Percentiles rank a stretch among this genome's conserved stretches.
Evolutionary conservation across 2,888 invertebrate genomes (phyloP).

Genomic region (Phalera bucephala): DNA sequence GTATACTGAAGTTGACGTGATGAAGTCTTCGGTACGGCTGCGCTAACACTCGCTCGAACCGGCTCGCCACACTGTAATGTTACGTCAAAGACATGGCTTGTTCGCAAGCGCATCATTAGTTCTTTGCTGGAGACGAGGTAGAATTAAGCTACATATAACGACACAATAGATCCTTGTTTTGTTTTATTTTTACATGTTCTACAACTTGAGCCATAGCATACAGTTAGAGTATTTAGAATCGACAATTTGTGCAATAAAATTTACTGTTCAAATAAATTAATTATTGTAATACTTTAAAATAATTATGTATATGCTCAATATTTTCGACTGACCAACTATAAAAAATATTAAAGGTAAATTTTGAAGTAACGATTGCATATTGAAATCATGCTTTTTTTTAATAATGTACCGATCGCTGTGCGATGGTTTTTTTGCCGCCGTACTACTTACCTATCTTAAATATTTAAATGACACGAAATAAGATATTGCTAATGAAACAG

Average conservation of each 20-base stretch:
- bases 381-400: slow-evolving; percentile 43
- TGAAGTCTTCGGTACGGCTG: too few relatives aligned
- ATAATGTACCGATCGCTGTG: too few relatives aligned
- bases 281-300: slow-evolving; percentile 52
- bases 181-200: slow-evolving; percentile 47
- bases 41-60: background rate
- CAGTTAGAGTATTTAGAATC: slow-evolving; percentile 61
- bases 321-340: slow-evolving; percentile 81
- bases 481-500: slow-evolving; percentile 12
- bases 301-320: slow-evolving; percentile 70
- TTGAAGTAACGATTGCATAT: slow-evolving; percentile 37
- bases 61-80: slow-evolving; percentile 12
- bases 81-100: slow-evolving; percentile 35
- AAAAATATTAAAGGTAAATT: slow-evolving; percentile 60
- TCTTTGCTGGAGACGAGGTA: slow-evolving; percentile 65
- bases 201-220: slow-evolving; percentile 57
- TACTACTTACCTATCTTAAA: too few relatives aligned
- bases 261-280: slow-evolving; percentile 54
- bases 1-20: too few relatives aligned
- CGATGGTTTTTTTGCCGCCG: too few relatives aligned
- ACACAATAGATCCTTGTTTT: slow-evolving; percentile 53
- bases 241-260: slow-evolving; percentile 74
- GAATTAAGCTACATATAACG: slow-evolving; percentile 58
- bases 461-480: slow-evolving; percentile 10
- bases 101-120: slow-evolving; percentile 52